Base-by-base conservation (phyloP, 37 sponge, comb jelly and placozoan species). In the Halichondria panicea region DNA sequence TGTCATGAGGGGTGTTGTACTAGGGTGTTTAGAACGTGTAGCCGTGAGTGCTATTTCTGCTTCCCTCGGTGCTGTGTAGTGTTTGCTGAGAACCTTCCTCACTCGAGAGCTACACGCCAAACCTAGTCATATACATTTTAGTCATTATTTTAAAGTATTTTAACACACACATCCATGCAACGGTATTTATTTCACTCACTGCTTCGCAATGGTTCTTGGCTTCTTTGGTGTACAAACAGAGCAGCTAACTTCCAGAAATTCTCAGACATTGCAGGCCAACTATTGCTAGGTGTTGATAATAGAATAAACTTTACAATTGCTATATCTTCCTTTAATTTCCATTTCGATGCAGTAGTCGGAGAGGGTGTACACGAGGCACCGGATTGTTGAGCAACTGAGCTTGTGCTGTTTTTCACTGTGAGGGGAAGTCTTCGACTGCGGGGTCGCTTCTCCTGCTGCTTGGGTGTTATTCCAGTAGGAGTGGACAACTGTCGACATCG, bases 381-480 rank as follows among this genome's bases (percentile, higher is more conserved):
- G 61, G 61, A 7, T 59, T 8, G 61, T 25, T 19, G 61, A 22
- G 28, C 12, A 59, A 59, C 8, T 59, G 27, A 59, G 28, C 61
- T n/a, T n/a, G 25, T n/a, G 12, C 61, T n/a, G 25, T 8, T 24
- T 24, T 11, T 8, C 61, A n/a, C n/a, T n/a, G n/a, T n/a, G n/a
- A n/a, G n/a, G n/a, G n/a, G n/a, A n/a, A n/a, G n/a, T n/a, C n/a
- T n/a, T n/a, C n/a, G n/a, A n/a, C n/a, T n/a, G n/a, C n/a, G n/a
- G n/a, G 28, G 28, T 13, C 61, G 61, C 27, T 59, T 59, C 12
- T 19, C 61, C 28, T 13, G 25, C 27, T 59, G 61, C 28, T 59
- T 59, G 7, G 61, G 61, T 11, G 61, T 59, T n/a, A 19, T 59
- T 25, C 61, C 61, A 59, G 61, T 59, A 8, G 61, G 61, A 25